Base-by-base conservation (phyloP, 2,113 vertebrate species). In the Mus spicilegus region DNA sequence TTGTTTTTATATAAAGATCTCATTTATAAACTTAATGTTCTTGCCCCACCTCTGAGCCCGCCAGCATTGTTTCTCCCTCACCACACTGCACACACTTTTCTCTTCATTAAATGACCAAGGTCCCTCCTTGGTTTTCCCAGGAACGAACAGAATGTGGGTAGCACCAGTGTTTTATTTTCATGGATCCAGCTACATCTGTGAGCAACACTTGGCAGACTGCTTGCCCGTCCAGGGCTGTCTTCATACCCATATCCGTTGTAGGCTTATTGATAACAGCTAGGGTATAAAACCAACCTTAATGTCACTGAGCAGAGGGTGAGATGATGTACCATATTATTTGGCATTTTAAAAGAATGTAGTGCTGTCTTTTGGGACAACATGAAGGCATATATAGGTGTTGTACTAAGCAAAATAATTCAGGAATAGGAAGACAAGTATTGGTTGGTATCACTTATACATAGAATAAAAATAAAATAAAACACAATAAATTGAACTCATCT, bases 51-150 rank as follows among this genome's bases (percentile, higher is more conserved):
- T 88, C 28, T 65, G 26, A 77, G 39, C n/a, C 9, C 17, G 46
- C 24, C 33, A 81, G 0, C 39, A 30, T 39, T 39, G 22, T 84
- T 90, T 88, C 49, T 96, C 42, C 93, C 90, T 92, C 70, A 87
- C 9, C 56, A 30, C 65, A 63, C 61, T 42, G 39, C n/a, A 2
- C 19, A 87, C 36, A 58, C 73, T 36, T 56, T 61, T 17, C 7
- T 87, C 42, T 88, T 26, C 58, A 85, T 80, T 70, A 78, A 84
- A 8, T 0, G 67, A 28, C 65, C 42, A 58, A 67, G 90, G 70
- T 63, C 81, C n/a, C 75, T 36, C 42, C 82, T 94, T 13, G 28
- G 26, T 84, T 95, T 91, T 73, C 30, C 39, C 20, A 46, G 4
- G 46, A 58, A 93, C 5, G 77, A 51, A 69, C 8, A 76, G 78